Conservation (phyloP, 2,113 vertebrate species). For the Agapornis roseicollis region DNA sequence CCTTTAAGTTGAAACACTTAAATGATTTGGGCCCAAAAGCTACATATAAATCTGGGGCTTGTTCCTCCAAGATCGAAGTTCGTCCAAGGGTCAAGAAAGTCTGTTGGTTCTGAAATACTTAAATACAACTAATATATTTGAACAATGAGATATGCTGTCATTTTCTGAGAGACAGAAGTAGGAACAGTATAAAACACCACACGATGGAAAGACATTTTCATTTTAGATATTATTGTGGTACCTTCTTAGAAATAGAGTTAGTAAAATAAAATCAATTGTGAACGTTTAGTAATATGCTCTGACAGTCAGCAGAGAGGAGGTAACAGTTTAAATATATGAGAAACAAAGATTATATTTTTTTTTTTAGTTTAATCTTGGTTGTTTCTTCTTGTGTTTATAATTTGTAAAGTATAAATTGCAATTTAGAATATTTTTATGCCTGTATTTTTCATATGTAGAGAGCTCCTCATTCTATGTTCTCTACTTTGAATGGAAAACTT, state of each 20-base stretch:
- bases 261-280: background rate
- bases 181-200: background rate
- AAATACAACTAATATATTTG: background rate
- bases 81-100: background rate
- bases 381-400: background rate
- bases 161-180: background rate
- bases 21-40: background rate
- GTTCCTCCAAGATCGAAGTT: background rate
- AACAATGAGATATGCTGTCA: background rate
- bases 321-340: background rate
- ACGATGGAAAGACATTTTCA: background rate
- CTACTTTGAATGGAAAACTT: background rate
- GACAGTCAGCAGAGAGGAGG: background rate
- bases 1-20: background rate
- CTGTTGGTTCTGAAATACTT: background rate
- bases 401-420: background rate
- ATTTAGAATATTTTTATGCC: background rate
- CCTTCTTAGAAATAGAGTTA: background rate
- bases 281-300: background rate
- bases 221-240: background rate
- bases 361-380: background rate
- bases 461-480: background rate
- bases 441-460: background rate
- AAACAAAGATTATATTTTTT: background rate
- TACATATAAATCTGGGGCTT: background rate